Evolutionary conservation across 2,888 invertebrate genomes (phyloP).

Genomic region (Hypolimnas misippus): DNA sequence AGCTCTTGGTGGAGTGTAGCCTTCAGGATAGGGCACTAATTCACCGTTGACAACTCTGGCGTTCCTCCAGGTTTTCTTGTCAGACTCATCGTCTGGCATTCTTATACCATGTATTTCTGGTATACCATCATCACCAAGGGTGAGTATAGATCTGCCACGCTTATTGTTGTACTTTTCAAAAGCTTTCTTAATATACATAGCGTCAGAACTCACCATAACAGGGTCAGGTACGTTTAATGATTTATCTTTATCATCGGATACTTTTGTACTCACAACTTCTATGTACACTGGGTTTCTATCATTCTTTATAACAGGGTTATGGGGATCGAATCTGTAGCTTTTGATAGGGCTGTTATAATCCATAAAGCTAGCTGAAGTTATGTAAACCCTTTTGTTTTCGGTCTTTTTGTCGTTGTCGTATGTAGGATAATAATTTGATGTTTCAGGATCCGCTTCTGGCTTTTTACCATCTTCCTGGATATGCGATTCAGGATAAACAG

Average conservation of each 20-base stretch:
- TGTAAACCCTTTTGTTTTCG: constrained; percentile 77
- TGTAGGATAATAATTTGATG: constrained; percentile 75
- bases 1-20: constrained; percentile 86
- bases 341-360: constrained; percentile 76
- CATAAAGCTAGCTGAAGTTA: constrained; percentile 74
- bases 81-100: constrained; percentile 92
- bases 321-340: constrained; percentile 76
- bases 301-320: constrained; percentile 79
- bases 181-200: constrained; percentile 83
- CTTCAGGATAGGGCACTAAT: constrained; percentile 89
- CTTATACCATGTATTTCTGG: constrained; percentile 92
- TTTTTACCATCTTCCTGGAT: constrained; percentile 75
- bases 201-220: constrained; percentile 87
- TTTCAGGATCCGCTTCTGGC: constrained; percentile 70
- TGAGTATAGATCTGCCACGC: constrained; percentile 86
- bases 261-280: constrained; percentile 78
- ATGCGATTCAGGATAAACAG: constrained; percentile 76
- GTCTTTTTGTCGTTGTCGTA: constrained; percentile 74
- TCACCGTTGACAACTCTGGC: constrained; percentile 94
- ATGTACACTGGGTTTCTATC: constrained; percentile 84
- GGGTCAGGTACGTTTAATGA: constrained; percentile 86
- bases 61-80: constrained; percentile 93
- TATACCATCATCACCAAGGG: constrained; percentile 88
- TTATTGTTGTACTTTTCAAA: constrained; percentile 82
- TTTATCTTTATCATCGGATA: constrained; percentile 74